These are phyloP conservation scores for Erebia palarica DNA, from an alignment of 2,888 invertebrate genomes.

Conservation along the genomic window DNA sequence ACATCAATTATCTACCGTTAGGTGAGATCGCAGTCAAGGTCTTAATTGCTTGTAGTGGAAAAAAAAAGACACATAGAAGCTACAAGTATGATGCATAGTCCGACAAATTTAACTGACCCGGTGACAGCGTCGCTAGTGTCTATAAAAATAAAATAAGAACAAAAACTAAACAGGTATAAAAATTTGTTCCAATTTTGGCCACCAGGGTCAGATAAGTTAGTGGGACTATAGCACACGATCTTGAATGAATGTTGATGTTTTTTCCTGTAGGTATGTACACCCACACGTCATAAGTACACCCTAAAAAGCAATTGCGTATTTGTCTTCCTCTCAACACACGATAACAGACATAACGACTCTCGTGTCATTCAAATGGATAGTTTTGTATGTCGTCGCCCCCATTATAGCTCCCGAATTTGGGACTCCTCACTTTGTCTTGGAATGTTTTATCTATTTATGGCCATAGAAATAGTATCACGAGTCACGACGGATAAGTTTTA, in stretches of 20 bases:
- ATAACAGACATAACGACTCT: constrained; percentile 3
- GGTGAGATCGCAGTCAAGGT: no score
- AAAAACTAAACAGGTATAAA: no score
- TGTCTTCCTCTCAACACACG: constrained; percentile 1
- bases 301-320: not conserved
- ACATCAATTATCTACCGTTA: no score
- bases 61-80: no score
- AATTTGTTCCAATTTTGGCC: no score
- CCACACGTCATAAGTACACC: not conserved
- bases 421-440: constrained; percentile 10
- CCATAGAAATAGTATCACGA: not conserved
- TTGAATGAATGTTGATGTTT: not conserved
- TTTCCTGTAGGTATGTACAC: not conserved
- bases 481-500: not conserved
- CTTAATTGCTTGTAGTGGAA: no score
- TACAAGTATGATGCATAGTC: no score
- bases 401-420: constrained; percentile 13
- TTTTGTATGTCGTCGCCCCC: constrained; percentile 16
- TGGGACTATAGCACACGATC: not conserved
- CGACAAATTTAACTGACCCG: no score
- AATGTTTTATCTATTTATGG: constrained; percentile 5
- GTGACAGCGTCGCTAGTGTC: no score
- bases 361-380: constrained; percentile 5
- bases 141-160: no score
- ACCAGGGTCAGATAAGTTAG: no score